Evolutionary conservation across 2,888 invertebrate species (phyloP), one percentile per base, ranked within the genome.

Genomic region (Chironomus riparius): DNA sequence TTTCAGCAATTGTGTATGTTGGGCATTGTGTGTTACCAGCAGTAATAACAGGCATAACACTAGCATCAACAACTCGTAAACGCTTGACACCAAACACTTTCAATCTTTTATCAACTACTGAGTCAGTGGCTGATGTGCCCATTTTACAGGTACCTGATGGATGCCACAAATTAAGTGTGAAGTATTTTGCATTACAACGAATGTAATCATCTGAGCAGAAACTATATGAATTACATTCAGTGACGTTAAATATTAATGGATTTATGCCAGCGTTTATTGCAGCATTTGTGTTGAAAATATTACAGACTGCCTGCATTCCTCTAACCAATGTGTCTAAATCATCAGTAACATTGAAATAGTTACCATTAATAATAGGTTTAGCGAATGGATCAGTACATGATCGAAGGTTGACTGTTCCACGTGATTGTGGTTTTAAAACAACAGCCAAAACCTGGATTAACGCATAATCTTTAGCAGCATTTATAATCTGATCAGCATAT

Each of bases 71-170:
- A 72, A 95, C 86, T 62, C 94, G 86, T 4, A 94, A 81, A 18
- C 56, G 56, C 2, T 56, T 56, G 4, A 56, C 38, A 15, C 68
- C 68, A n/a, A 38, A 38, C 0, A 68, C 68, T 68, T 18, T 76
- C 24, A 76, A 82, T 62, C 87, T 80, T 2, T 88, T 13, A 18
- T 76, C 69, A 48, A 77, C 77, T 13, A 77, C 77, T 10, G 62
- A 85, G 28, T 82, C 84, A 21, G 80, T 79, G 1, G 78, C 76
- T 2, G 47, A 22, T 50, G 75, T 15, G 2, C 92, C 93, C 82
- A 93, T 92, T 50, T 89, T 87, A 80, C 92, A 92, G 0, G 91
- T 92, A 12, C 94, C 94, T 0, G 89, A 91, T 0, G 90, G 91
- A 82, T 95, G 95, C 62, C 70, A 69, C n/a, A 56, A 6, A 81